These are phyloP conservation scores for Chaenocephalus aceratus DNA, from an alignment of 2,113 vertebrate genomes.

Conservation along the genomic window DNA sequence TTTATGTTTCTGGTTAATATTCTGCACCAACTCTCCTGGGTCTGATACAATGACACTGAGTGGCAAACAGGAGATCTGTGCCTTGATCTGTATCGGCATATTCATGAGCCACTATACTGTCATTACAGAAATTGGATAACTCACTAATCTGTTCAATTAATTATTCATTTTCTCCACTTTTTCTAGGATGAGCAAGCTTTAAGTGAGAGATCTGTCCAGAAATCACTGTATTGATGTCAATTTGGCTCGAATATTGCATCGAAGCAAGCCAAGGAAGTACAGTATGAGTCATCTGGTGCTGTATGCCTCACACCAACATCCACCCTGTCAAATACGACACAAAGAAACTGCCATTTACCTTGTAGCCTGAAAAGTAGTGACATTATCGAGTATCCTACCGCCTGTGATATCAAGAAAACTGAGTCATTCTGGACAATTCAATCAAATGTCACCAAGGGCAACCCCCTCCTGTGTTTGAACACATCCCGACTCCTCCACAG, in stretches of 20 bases:
- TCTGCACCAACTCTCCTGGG: too few relatives aligned
- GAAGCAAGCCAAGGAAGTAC: neutral
- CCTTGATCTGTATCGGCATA: constrained; percentile 7
- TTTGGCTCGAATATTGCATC: neutral
- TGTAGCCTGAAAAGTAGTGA: neutral
- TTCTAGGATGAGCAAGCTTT: neutral
- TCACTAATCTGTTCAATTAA: constrained; percentile 1
- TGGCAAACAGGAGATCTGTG: neutral
- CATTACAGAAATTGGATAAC: neutral
- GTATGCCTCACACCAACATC: neutral
- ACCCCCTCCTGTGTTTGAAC: constrained; percentile 3
- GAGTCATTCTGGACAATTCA: constrained; percentile 25
- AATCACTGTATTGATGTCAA: neutral
- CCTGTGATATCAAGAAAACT: neutral
- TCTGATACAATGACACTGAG: neutral
- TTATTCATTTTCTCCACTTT: neutral
- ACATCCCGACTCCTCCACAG: constrained; percentile 9
- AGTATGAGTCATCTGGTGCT: neutral
- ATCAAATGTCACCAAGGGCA: constrained; percentile 7
- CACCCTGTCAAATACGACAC: neutral
- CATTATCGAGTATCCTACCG: neutral
- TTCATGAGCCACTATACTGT: neutral
- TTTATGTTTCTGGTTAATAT: too few relatives aligned
- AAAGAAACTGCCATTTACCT: neutral
- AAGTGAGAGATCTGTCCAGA: neutral